phyloP scores from a whole-genome alignment of 2,113 vertebrate genomes.

The Amphilophus citrinellus region DNA sequence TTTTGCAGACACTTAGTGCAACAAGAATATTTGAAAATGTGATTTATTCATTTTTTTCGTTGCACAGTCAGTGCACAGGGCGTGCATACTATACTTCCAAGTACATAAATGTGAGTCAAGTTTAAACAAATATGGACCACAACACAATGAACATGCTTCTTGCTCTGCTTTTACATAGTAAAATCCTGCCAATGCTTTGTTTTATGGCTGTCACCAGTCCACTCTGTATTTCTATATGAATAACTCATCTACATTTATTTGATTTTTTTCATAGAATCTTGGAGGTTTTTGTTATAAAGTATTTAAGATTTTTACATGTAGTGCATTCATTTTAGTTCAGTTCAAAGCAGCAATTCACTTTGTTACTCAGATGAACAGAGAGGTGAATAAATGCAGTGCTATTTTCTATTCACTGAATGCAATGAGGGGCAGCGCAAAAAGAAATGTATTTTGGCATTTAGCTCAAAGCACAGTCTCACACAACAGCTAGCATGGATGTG shows the following conservation, averaged over 20 bases:
- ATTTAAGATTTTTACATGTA: too few species aligned
- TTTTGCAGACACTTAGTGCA: conserved; percentile 30
- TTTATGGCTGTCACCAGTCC: not conserved
- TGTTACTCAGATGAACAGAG: too few species aligned
- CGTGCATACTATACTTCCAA: not conserved
- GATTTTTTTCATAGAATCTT: too few species aligned
- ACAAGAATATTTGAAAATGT: conserved; percentile 15
- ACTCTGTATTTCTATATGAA: not conserved
- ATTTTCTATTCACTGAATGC: too few species aligned
- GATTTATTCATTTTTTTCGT: conserved; percentile 2
- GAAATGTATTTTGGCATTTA: too few species aligned
- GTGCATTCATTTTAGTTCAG: too few species aligned
- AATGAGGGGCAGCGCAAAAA: too few species aligned
- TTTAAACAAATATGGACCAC: not conserved
- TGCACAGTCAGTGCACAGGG: not conserved
- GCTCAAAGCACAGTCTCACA: too few species aligned
- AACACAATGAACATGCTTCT: not conserved
- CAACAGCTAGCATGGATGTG: too few species aligned
- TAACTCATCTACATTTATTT: not conserved
- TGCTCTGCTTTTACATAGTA: not conserved
- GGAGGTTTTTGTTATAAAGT: too few species aligned
- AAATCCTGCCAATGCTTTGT: not conserved
- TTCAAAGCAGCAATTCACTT: too few species aligned
- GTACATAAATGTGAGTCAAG: not conserved
- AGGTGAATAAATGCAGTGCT: too few species aligned